Evolutionary conservation across 2,888 invertebrate genomes (phyloP), one percentile per base, ranked within the genome.

Genomic region (Parnassius orleans): DNA sequence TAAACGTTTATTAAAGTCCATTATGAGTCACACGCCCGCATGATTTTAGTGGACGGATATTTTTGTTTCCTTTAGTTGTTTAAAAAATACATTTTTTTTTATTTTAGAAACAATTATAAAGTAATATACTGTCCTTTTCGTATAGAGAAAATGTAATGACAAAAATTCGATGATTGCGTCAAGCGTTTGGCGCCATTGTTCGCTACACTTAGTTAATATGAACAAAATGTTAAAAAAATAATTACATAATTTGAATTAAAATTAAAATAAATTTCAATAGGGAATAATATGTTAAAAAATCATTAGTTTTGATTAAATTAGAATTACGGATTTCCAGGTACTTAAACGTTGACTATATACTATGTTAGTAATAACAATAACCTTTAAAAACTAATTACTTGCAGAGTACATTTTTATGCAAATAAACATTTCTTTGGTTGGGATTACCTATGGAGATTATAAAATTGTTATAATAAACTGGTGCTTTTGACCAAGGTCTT

Each of bases 391-490:
- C 43, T 59, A 63, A 63, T 14, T 48, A 61, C 24, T 50, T 55
- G 53, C 10, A 50, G 44, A 59, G 46, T 10, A 48, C 10, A 10
- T 42, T 19, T 55, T 54, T 46, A 59, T 1, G 44, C 42, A 52
- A 14, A 47, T 43, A 50, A 55, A 52, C 33, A 52, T 59, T 43
- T 63, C 63, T 63, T 63, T 63, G 59, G 63, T 63, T 63, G 51
- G 41, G 11, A 52, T 47, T 33, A 46, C 12, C 19, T 43, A 24
- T 46, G 24, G 51, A 58, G 46, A 52, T 56, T 44, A 48, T 48
- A 43, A 43, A 11, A 11, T 43, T 43, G 10, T 43, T 33, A 33
- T 33, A 33, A 33, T 33, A 33, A 33, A 33, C 33, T 5, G 33
- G 33, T 33, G 0, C 7, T 7, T 33, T 33, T 5, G 5, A 33